Conservation (phyloP, 2,888 invertebrate genomes). For the Cactoblastis cactorum region DNA sequence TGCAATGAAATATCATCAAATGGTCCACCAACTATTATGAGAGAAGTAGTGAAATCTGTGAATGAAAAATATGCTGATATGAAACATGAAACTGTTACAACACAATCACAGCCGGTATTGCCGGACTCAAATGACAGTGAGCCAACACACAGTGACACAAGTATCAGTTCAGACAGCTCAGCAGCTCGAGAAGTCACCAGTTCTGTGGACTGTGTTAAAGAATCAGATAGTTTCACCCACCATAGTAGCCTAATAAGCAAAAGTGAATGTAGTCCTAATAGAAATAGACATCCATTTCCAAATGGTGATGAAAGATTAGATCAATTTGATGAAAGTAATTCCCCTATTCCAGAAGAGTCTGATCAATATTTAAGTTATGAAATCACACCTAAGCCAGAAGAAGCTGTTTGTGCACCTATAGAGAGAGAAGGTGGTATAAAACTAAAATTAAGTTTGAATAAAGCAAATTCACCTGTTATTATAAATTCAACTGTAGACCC, state of each 20-base stretch:
- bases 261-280: conserved; percentile 33
- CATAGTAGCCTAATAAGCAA: conserved; percentile 35
- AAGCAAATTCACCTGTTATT: conserved; percentile 71
- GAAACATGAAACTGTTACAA: conserved; percentile 43
- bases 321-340: conserved; percentile 58
- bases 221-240: conserved; percentile 37
- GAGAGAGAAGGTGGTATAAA: conserved; percentile 66
- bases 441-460: conserved; percentile 69
- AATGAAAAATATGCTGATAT: conserved; percentile 49
- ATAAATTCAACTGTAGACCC: conserved; percentile 76
- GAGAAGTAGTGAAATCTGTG: conserved; percentile 40
- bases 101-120: conserved; percentile 37
- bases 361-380: conserved; percentile 32
- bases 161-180: conserved; percentile 46
- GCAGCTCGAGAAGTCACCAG: conserved; percentile 44
- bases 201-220: conserved; percentile 48
- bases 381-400: conserved; percentile 34
- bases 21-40: conserved; percentile 44
- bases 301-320: conserved; percentile 63
- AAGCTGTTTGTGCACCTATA: conserved; percentile 32
- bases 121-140: conserved; percentile 39
- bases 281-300: conserved; percentile 30
- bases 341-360: conserved; percentile 44
- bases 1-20: conserved; percentile 47
- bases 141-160: conserved; percentile 48